phyloP scores from a whole-genome alignment of 2,888 invertebrate species.

The Thecocarcelia acutangulata region DNA sequence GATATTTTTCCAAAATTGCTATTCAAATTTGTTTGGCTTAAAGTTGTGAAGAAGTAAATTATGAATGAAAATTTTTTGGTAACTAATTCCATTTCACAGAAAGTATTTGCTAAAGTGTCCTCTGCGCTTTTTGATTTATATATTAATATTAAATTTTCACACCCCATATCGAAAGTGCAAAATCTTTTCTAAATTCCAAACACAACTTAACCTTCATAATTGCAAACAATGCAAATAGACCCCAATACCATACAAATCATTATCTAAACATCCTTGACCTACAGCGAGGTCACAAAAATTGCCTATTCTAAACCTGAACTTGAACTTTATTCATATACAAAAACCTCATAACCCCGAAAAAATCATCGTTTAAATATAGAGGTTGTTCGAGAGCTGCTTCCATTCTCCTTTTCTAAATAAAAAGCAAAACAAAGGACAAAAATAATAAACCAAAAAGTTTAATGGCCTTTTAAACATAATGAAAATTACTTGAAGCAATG shows the following conservation, averaged over 20 bases:
- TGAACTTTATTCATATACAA: slow-evolving; percentile 30
- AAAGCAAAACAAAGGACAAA: not conserved
- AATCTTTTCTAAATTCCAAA: no score
- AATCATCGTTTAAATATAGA: slow-evolving; percentile 30
- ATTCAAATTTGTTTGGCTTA: no score
- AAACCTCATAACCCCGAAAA: slow-evolving; percentile 67
- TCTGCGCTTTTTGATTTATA: no score
- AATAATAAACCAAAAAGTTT: slow-evolving; percentile 67
- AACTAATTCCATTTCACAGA: no score
- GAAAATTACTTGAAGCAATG: slow-evolving; percentile 10
- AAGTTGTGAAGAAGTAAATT: no score
- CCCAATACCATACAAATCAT: not conserved
- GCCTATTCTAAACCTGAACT: slow-evolving; percentile 40
- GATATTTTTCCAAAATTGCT: no score
- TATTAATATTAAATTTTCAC: no score
- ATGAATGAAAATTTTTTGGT: no score
- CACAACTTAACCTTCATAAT: no score
- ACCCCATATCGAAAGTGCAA: no score
- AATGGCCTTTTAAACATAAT: slow-evolving; percentile 70
- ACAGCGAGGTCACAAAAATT: slow-evolving; percentile 9
- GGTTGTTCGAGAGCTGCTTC: not conserved
- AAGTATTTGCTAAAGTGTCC: no score
- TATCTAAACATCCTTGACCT: not conserved
- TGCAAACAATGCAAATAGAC: no score
- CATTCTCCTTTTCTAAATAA: not conserved